These are phyloP conservation scores for Calypte anna DNA, from an alignment of 2,113 vertebrate species.

Conservation along the genomic window DNA sequence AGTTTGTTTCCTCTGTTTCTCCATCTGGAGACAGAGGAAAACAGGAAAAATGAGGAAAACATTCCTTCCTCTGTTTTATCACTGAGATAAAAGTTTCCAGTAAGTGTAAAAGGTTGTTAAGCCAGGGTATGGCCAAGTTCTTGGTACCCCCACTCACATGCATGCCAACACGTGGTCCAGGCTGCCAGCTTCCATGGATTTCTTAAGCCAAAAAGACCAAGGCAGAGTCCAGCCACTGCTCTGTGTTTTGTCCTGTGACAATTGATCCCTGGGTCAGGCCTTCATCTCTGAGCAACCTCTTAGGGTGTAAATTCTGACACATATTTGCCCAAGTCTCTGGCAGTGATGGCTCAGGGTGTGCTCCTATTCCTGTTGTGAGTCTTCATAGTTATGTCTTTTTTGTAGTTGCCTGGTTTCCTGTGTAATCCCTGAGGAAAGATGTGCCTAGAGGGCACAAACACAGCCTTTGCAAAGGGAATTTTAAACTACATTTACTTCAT, in stretches of 20 bases:
- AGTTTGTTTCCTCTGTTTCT: neutral
- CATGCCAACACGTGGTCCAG: neutral
- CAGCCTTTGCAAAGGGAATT: neutral
- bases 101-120: neutral
- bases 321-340: neutral
- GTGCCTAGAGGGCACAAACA: neutral
- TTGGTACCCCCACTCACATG: neutral
- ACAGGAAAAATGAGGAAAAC: neutral
- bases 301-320: neutral
- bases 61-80: neutral
- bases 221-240: neutral
- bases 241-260: neutral
- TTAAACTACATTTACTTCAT: neutral
- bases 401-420: neutral
- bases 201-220: neutral
- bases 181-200: neutral
- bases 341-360: neutral
- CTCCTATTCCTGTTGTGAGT: neutral
- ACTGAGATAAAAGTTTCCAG: neutral
- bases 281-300: neutral
- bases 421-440: neutral
- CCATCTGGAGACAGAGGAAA: neutral
- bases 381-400: neutral
- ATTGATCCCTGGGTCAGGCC: neutral
- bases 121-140: neutral